phyloP scores from a whole-genome alignment of 2,888 invertebrate genomes.

The Isoperla grammatica region DNA sequence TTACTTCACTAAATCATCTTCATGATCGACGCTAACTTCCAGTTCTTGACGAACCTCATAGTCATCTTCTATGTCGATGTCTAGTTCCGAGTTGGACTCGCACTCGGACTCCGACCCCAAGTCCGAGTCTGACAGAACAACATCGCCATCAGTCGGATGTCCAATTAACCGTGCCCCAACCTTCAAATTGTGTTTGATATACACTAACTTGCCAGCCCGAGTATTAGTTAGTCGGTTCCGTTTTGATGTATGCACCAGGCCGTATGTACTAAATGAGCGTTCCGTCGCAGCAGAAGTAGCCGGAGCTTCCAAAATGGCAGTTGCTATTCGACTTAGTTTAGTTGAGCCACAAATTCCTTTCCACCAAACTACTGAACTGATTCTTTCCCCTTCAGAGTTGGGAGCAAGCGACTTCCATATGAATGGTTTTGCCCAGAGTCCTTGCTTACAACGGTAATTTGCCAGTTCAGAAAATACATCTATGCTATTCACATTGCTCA shows the following conservation, averaged over 20 bases:
- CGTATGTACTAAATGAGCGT: constrained; percentile 34
- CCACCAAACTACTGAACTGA: constrained; percentile 29
- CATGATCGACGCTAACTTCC: no score
- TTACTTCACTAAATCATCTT: no score
- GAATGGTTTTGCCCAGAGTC: not conserved
- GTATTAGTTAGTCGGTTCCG: constrained; percentile 32
- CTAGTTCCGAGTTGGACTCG: no score
- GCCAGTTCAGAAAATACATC: not conserved
- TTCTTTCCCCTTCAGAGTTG: not conserved
- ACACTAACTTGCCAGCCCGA: constrained; percentile 32
- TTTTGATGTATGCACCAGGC: constrained; percentile 34
- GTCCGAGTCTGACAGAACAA: no score
- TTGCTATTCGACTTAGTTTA: constrained; percentile 30
- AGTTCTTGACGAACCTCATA: no score
- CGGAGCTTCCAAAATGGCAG: constrained; percentile 31
- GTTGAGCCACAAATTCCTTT: constrained; percentile 31
- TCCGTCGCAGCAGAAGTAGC: constrained; percentile 35
- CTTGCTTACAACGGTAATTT: not conserved
- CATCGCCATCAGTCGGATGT: no score
- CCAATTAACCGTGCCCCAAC: no score
- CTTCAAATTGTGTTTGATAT: constrained; percentile 28
- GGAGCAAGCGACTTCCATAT: not conserved
- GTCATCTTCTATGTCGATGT: no score
- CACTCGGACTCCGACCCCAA: no score
- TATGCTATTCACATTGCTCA: not conserved